Evolutionary conservation across 1,140 invertebrate genomes (phyloP).

Genomic region (Tetramorium simillimum): DNA sequence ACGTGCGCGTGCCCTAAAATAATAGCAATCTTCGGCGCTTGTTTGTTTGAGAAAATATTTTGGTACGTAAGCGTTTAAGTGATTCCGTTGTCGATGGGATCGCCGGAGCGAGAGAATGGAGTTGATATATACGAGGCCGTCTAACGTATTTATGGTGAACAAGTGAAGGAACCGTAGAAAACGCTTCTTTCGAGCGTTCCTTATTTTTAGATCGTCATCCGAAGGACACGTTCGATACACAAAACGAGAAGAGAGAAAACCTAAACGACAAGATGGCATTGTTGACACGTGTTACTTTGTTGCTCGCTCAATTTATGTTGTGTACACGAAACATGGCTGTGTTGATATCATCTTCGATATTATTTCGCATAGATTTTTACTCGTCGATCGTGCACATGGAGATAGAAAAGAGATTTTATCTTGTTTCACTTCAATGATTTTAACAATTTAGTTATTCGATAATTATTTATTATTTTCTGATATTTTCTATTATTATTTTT

Average conservation of each 20-base stretch:
- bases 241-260: neutral
- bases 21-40: conserved; percentile 48
- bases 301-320: neutral
- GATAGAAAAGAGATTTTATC: no score
- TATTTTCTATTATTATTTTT: no score
- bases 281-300: neutral
- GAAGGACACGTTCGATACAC: conserved; percentile 2
- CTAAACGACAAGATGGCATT: neutral
- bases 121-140: conserved; percentile 42
- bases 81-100: conserved; percentile 38
- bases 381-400: neutral
- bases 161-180: conserved; percentile 29
- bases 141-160: conserved; percentile 57
- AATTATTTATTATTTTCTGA: no score
- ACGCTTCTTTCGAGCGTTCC: conserved; percentile 2
- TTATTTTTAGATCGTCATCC: conserved; percentile 43
- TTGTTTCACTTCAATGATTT: no score
- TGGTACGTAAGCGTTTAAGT: conserved; percentile 34
- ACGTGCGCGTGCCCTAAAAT: conserved; percentile 36
- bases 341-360: no score
- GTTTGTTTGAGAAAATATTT: conserved; percentile 58
- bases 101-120: conserved; percentile 7
- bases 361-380: neutral
- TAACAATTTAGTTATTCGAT: no score
- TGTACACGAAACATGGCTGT: neutral